Percentiles rank a stretch among this genome's conserved stretches.
These are phyloP conservation scores for Planiliza haematocheilus DNA, from an alignment of 2,113 vertebrate genomes.

Conservation along the genomic window DNA sequence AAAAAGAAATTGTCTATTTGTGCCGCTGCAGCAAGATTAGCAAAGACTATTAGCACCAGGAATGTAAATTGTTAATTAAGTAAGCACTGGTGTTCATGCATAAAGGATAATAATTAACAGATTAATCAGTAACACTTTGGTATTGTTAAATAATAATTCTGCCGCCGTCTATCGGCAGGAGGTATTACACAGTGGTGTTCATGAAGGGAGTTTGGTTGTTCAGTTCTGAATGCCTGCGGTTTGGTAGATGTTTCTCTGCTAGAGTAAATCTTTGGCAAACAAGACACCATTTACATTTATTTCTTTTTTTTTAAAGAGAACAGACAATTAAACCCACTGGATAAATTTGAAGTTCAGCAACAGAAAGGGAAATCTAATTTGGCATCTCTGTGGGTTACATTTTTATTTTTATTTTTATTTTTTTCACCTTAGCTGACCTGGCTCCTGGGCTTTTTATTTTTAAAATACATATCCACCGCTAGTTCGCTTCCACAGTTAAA, in stretches of 20 bases:
- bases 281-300: no score
- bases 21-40: constrained; percentile 29
- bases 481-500: background rate
- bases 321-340: background rate
- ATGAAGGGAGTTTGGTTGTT: background rate
- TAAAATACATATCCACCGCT: background rate
- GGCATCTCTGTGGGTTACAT: constrained; percentile 1
- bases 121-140: constrained; percentile 63
- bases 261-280: constrained; percentile 5
- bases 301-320: no score
- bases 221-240: background rate
- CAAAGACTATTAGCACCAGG: constrained; percentile 35
- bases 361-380: background rate
- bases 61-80: constrained; percentile 70
- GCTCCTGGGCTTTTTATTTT: constrained; percentile 11
- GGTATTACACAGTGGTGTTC: constrained; percentile 8
- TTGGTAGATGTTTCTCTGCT: constrained; percentile 9
- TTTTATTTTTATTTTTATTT: background rate
- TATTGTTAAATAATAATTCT: constrained; percentile 61
- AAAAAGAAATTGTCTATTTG: constrained; percentile 17
- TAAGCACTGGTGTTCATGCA: constrained; percentile 63
- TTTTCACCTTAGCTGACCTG: background rate
- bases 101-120: constrained; percentile 70
- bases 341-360: constrained; percentile 15
- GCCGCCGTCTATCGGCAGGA: constrained; percentile 23